Evolutionary conservation across 2,888 invertebrate genomes (phyloP).

Genomic region (Carabus problematicus): DNA sequence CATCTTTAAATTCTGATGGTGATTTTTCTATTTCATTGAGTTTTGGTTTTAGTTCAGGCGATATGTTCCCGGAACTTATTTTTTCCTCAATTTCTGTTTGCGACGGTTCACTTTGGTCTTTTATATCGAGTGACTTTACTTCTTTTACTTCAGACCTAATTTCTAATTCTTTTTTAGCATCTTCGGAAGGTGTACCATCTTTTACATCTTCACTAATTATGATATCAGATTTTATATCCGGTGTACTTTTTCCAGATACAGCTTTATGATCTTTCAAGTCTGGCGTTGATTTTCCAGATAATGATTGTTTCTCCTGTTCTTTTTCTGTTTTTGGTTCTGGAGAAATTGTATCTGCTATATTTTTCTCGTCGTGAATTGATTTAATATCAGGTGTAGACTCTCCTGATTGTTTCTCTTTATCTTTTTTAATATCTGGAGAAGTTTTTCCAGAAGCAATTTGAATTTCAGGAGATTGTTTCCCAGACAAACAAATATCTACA

Average conservation of each 20-base stretch:
- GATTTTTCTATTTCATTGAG: conserved; percentile 54
- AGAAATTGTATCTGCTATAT: neutral
- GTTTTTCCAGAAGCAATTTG: conserved; percentile 39
- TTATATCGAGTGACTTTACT: no score
- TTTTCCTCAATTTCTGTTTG: no score
- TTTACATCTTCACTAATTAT: conserved; percentile 1
- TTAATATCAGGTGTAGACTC: conserved; percentile 3
- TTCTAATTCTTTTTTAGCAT: conserved; percentile 16
- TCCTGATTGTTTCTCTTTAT: neutral
- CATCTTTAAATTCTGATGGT: conserved; percentile 57
- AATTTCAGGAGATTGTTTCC: conserved; percentile 47
- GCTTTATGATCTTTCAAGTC: neutral
- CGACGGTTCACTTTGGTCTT: conserved; percentile 5
- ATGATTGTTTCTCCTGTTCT: neutral
- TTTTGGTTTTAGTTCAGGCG: conserved; percentile 60
- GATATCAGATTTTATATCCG: conserved; percentile 11
- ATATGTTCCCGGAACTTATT: neutral
- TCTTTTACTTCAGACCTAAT: conserved; percentile 24
- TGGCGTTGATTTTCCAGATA: conserved; percentile 24
- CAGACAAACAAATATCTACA: conserved; percentile 41
- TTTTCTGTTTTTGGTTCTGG: neutral
- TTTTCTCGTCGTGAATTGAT: conserved; percentile 16
- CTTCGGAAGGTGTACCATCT: conserved; percentile 39
- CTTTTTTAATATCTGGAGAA: conserved; percentile 41
- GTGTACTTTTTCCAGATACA: conserved; percentile 9